A percentile compares a stretch with the other conserved stretches of the same genome.
phyloP scores from a whole-genome alignment of 2,888 invertebrate species.

The Ryuthela nishihirai region DNA sequence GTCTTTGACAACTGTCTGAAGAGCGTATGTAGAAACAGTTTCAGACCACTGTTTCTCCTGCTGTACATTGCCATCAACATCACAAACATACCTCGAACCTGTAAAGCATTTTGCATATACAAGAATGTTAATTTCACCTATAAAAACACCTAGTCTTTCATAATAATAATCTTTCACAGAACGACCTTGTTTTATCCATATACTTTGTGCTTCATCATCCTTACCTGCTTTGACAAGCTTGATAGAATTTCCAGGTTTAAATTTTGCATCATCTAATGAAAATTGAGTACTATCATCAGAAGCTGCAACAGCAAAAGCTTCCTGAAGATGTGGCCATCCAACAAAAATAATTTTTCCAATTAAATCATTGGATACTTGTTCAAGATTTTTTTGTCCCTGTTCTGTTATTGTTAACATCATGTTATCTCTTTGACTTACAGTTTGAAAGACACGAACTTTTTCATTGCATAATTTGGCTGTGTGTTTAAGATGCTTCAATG shows the following conservation, averaged over 20 bases:
- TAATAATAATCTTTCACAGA: constrained; percentile 42
- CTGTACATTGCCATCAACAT: constrained; percentile 59
- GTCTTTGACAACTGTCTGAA: constrained; percentile 64
- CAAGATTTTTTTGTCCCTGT: constrained; percentile 37
- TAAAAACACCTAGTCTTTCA: constrained; percentile 71
- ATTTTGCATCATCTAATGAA: not conserved
- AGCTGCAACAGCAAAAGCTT: constrained; percentile 65
- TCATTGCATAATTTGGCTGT: constrained; percentile 46
- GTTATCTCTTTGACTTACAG: constrained; percentile 72
- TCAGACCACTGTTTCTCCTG: constrained; percentile 69
- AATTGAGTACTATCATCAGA: constrained; percentile 55
- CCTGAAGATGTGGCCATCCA: constrained; percentile 89
- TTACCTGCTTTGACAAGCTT: constrained; percentile 6
- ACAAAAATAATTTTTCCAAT: constrained; percentile 74
- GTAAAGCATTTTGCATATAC: constrained; percentile 68
- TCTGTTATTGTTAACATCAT: constrained; percentile 58
- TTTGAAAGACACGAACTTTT: constrained; percentile 68
- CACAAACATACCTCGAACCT: constrained; percentile 59
- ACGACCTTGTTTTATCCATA: constrained; percentile 13
- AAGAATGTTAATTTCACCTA: constrained; percentile 60
- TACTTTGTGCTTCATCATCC: constrained; percentile 2
- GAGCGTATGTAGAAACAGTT: constrained; percentile 62
- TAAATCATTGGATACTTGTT: constrained; percentile 60
- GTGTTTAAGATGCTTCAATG: constrained; percentile 77
- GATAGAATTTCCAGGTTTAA: not conserved